These are phyloP conservation scores for Amblyopsis rosae DNA, from an alignment of 2,113 vertebrate genomes.

Conservation along the genomic window DNA sequence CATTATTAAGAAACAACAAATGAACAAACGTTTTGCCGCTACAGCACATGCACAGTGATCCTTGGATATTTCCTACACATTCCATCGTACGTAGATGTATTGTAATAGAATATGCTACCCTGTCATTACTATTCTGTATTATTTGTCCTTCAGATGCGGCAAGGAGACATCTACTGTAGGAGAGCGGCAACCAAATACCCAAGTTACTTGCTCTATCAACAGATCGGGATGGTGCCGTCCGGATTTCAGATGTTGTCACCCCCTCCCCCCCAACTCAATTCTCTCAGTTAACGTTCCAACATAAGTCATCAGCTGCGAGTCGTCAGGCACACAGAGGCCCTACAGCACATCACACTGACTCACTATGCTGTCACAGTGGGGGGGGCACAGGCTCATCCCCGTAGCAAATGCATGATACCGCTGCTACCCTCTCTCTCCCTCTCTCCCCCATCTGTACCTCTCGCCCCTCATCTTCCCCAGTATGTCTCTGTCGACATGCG, in stretches of 20 bases:
- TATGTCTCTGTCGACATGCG: slow-evolving; percentile 13
- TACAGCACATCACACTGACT: slow-evolving; percentile 53
- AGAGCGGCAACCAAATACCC: slow-evolving; percentile 23
- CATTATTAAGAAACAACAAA: too few relatives aligned
- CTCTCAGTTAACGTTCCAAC: slow-evolving; percentile 58
- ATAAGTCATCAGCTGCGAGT: slow-evolving; percentile 70
- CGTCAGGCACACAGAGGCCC: slow-evolving; percentile 63
- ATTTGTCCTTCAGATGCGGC: neutral
- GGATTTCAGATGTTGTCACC: slow-evolving; percentile 6
- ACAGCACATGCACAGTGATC: too few relatives aligned
- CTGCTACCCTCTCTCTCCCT: slow-evolving; percentile 52
- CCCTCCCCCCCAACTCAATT: slow-evolving; percentile 52
- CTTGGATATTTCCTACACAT: too few relatives aligned
- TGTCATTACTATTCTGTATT: neutral
- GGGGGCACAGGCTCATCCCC: slow-evolving; percentile 60
- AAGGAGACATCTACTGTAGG: neutral
- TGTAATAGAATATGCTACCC: too few relatives aligned
- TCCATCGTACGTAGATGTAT: too few relatives aligned
- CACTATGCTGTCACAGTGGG: slow-evolving; percentile 42
- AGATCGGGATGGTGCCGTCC: neutral
- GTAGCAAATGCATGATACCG: slow-evolving; percentile 68
- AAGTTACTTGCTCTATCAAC: slow-evolving; percentile 46
- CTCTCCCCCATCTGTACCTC: slow-evolving; percentile 17
- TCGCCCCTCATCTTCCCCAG: slow-evolving; percentile 14
- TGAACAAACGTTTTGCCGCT: too few relatives aligned